Conservation (phyloP, 2,797 vertebrate species). For the Acanthis flammea region DNA sequence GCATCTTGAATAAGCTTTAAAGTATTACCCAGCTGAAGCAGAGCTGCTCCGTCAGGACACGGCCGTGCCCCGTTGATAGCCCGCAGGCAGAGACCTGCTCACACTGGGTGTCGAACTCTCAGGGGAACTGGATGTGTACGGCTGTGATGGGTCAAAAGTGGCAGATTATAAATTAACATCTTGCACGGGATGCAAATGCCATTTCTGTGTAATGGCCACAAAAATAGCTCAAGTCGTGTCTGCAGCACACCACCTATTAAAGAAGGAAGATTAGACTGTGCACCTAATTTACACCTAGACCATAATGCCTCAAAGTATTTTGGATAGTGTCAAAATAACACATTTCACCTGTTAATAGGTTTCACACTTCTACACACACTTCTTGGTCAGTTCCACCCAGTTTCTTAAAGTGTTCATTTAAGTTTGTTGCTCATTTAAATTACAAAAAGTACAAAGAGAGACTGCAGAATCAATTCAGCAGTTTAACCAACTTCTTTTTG, state of each 20-base stretch:
- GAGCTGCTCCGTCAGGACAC: not conserved
- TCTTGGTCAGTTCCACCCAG: not conserved
- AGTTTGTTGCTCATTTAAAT: not conserved
- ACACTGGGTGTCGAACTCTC: rapidly evolving
- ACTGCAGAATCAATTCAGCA: not conserved
- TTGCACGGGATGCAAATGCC: not conserved
- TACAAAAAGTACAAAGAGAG: not conserved
- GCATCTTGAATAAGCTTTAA: not conserved
- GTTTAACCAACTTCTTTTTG: not conserved
- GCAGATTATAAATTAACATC: not conserved
- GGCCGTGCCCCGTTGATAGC: rapidly evolving
- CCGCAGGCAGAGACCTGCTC: not conserved
- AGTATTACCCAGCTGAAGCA: not conserved
- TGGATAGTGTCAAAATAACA: not conserved
- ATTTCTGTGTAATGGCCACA: not conserved
- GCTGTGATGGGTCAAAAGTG: not conserved
- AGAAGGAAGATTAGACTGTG: not conserved
- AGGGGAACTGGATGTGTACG: rapidly evolving
- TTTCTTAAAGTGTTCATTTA: not conserved
- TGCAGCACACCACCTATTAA: rapidly evolving
- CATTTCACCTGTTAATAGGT: not conserved
- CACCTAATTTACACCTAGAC: not conserved
- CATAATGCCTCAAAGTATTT: not conserved
- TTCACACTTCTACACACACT: not conserved
- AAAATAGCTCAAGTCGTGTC: not conserved